These are phyloP conservation scores for Dinocampus coccinellae DNA, from an alignment of 2,888 invertebrate species.

Conservation along the genomic window DNA sequence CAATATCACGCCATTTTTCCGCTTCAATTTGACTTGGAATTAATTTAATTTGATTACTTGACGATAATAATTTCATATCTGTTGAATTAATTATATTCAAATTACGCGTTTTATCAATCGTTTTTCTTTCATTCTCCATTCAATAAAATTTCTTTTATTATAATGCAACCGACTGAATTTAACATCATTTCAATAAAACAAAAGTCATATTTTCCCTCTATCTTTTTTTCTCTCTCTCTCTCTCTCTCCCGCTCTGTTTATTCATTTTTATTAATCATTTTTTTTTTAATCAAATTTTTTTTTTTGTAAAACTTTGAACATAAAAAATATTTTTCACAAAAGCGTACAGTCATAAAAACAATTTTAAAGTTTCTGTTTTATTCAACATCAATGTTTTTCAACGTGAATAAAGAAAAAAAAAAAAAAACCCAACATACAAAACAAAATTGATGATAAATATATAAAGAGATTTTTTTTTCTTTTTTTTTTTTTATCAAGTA, in stretches of 20 bases:
- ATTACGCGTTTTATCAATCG: neutral
- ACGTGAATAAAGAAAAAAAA: neutral
- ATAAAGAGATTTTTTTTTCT: too few species aligned
- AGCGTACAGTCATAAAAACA: neutral
- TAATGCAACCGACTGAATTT: neutral
- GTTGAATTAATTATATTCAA: neutral
- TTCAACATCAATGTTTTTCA: neutral
- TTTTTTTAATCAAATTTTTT: too few species aligned
- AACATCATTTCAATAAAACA: neutral
- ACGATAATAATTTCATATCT: neutral
- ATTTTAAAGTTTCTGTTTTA: neutral
- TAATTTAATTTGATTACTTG: neutral
- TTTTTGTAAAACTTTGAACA: neutral
- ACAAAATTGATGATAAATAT: too few species aligned
- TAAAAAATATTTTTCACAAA: neutral
- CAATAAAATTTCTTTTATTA: neutral
- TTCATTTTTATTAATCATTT: too few species aligned
- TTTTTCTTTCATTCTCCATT: neutral
- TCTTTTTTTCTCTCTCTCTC: neutral
- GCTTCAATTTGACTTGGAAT: neutral
- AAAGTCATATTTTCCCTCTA: neutral
- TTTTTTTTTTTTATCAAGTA: too few species aligned
- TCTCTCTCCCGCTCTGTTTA: too few species aligned
- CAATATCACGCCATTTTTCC: neutral
- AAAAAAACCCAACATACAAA: too few species aligned